phyloP scores from a whole-genome alignment of 2,888 invertebrate genomes.

The Thyatira batis region DNA sequence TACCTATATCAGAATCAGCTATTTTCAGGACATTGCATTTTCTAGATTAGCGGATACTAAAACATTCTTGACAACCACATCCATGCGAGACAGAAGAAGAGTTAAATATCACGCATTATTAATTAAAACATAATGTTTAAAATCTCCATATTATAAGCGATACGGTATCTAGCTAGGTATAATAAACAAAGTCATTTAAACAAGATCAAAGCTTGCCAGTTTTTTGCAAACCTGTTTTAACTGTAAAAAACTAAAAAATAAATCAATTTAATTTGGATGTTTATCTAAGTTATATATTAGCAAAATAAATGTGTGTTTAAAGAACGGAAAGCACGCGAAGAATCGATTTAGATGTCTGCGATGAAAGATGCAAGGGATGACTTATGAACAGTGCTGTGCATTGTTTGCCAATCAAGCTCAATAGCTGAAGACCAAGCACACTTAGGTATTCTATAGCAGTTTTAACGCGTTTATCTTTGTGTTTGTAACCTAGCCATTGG shows the following conservation, averaged over 20 bases:
- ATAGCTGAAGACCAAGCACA: conserved; percentile 38
- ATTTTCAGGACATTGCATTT: too few relatives aligned
- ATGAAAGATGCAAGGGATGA: conserved; percentile 35
- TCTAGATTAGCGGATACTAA: too few relatives aligned
- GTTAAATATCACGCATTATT: not conserved
- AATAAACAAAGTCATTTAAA: not conserved
- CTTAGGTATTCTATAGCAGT: conserved; percentile 20
- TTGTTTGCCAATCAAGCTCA: conserved; percentile 70
- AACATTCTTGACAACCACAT: too few relatives aligned
- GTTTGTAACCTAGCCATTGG: too few relatives aligned
- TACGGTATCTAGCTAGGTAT: not conserved
- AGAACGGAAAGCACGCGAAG: conserved; percentile 25
- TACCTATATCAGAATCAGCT: too few relatives aligned
- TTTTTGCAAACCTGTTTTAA: not conserved
- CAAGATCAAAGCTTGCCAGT: not conserved
- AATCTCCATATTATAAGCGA: not conserved
- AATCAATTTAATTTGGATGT: not conserved
- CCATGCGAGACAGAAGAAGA: too few relatives aligned
- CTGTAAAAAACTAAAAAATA: not conserved
- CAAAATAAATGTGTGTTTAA: not conserved
- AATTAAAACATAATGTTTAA: not conserved
- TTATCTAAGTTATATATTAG: not conserved
- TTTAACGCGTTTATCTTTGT: conserved; percentile 18
- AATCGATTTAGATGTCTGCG: conserved; percentile 30
- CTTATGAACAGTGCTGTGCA: conserved; percentile 47